These are phyloP conservation scores for Pelecanoides urinatrix DNA, from an alignment of 2,113 vertebrate genomes.

Conservation along the genomic window DNA sequence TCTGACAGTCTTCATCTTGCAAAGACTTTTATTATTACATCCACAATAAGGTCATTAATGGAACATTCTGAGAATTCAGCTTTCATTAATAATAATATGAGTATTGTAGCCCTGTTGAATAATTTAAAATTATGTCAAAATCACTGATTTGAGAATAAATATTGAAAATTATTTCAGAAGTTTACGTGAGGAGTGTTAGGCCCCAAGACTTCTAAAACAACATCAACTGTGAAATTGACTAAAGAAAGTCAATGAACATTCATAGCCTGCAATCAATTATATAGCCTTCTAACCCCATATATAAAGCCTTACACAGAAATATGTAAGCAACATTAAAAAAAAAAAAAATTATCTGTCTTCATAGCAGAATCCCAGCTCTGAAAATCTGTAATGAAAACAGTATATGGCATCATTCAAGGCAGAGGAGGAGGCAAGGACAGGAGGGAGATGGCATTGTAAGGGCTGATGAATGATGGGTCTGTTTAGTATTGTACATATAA, in stretches of 20 bases:
- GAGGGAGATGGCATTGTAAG: neutral
- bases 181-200: neutral
- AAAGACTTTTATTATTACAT: neutral
- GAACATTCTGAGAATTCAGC: neutral
- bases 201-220: neutral
- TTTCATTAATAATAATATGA: neutral
- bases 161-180: neutral
- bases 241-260: neutral
- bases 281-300: neutral
- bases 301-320: neutral
- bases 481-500: neutral
- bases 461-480: neutral
- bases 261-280: neutral
- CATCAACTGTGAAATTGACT: neutral
- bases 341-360: neutral
- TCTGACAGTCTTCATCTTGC: neutral
- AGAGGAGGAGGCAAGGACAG: neutral
- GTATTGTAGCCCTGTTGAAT: neutral
- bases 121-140: neutral
- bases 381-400: neutral
- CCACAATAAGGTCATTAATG: neutral
- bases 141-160: neutral
- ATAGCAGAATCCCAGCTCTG: neutral
- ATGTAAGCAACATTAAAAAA: neutral
- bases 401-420: neutral